Evolutionary conservation across 2,113 vertebrate genomes (phyloP), one percentile per base, ranked within the genome.

Genomic region (Gallinago paraguaiae): DNA sequence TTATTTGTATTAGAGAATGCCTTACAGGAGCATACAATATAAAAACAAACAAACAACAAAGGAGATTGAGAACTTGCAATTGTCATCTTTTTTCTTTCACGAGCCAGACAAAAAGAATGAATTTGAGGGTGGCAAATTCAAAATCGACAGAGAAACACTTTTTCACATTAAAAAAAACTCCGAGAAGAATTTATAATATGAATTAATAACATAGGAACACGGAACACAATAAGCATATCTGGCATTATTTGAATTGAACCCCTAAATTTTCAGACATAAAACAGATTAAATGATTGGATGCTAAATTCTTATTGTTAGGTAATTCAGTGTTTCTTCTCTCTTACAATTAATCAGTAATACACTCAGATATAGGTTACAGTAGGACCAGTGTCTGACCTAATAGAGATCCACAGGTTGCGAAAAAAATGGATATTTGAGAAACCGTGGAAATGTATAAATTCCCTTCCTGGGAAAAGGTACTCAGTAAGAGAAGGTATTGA

Each of bases 81-180:
- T 12, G 1, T 37, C 3, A 1, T 13, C 19, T 31, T 56, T 56
- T 57, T 46, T 33, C 43, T 64, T 19, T 27, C 2, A 5, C 0
- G 3, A 80, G 37, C 10, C 76, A 76, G 33, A 70, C 45, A 51
- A 65, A 59, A 31, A 37, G 35, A 13, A 60, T 28, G 19, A 56
- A 85, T 65, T 41, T 33, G 69, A 79, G 41, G 17, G 41, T 33
- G 25, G 46, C 46, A 83, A 86, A 75, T 68, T 75, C 65, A 39
- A 82, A 79, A 54, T 0, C 54, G 45, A 57, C 12, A 77, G 39
- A 37, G 54, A 37, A 90, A 70, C 3, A 7, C 30, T 59, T 88
- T 74, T 64, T 68, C 54, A 63, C 33, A 46, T 35, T n/a, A 43
- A 41, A 71, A 74, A 68, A 72, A 67, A 59, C 18, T n/a, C 54